Evolutionary conservation across 1,140 invertebrate genomes (phyloP), one percentile per base, ranked within the genome.

Genomic region (Hestina assimilis): DNA sequence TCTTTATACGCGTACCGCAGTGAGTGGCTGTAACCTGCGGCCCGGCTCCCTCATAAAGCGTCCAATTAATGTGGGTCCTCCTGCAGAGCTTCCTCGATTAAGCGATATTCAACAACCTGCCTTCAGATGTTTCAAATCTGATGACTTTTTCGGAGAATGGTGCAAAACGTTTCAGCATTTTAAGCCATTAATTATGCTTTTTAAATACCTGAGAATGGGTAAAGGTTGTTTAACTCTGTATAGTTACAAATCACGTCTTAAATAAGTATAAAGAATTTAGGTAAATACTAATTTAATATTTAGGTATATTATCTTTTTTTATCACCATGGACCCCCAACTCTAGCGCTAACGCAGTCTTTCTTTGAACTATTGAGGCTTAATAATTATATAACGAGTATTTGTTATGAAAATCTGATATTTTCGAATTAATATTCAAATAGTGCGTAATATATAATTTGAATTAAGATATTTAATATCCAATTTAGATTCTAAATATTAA

Each of bases 51-150:
- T 80, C 83, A 66, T 83, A 83, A 83, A 86, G 73, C 68, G 72
- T 80, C 68, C 73, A 75, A 79, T 86, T 81, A 86, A 83, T 81
- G 75, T 42, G 59, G 59, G 66, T 75, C 69, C 79, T 76, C 73
- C 66, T 60, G 53, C 70, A 54, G 52, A 62, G 64, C 63, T 67
- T 72, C 61, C 68, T 72, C 78, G 79, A 85, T 85, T 83, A 85
- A 85, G 79, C 73, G 69, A 78, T 85, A 78, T 72, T 62, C 15
- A n/a, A 19, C 33, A 77, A 73, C 66, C 72, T 74, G 63, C 66
- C 66, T 75, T 52, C 66, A 62, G 61, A 67, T 69, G 68, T 71
- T 73, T 42, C 28, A 31, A 46, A 41, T 45, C 47, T 54, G 45
- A 63, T 54, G 35, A 46, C 42, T 52, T 29, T 52, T 19, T 43